Conservation (phyloP, 2,797 vertebrate genomes). For the Esox masquinongy region DNA sequence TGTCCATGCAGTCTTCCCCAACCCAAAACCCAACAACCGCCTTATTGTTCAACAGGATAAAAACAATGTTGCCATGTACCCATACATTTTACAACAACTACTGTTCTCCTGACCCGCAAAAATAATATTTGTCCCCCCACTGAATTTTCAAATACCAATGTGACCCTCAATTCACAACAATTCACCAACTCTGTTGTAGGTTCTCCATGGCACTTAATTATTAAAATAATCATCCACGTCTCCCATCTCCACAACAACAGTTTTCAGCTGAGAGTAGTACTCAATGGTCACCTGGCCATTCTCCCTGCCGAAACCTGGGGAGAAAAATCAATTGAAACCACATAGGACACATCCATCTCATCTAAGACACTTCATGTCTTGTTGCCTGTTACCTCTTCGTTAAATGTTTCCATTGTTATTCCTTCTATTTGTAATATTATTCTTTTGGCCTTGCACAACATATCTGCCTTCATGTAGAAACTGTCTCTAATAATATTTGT, state of each 20-base stretch:
- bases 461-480: too few species aligned
- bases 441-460: background rate
- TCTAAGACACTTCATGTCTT: background rate
- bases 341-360: background rate
- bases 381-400: background rate
- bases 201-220: background rate
- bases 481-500: too few species aligned
- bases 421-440: background rate
- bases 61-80: too few species aligned
- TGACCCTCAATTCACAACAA: too few species aligned
- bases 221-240: slow-evolving; percentile 80
- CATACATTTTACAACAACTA: too few species aligned
- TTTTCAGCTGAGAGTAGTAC: slow-evolving; percentile 95
- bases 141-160: too few species aligned
- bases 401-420: background rate
- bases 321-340: slow-evolving; percentile 8
- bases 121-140: too few species aligned
- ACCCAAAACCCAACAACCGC: too few species aligned
- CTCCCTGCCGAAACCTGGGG: slow-evolving; percentile 92
- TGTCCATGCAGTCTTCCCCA: too few species aligned
- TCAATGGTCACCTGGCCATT: slow-evolving; percentile 90
- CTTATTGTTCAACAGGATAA: too few species aligned
- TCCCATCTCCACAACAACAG: slow-evolving; percentile 94
- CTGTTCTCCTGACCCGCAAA: too few species aligned
- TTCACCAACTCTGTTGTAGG: background rate